Percentiles rank a stretch among this genome's conserved stretches.
phyloP scores from a whole-genome alignment of 2,113 vertebrate genomes.

The Dryoscopus gambensis region DNA sequence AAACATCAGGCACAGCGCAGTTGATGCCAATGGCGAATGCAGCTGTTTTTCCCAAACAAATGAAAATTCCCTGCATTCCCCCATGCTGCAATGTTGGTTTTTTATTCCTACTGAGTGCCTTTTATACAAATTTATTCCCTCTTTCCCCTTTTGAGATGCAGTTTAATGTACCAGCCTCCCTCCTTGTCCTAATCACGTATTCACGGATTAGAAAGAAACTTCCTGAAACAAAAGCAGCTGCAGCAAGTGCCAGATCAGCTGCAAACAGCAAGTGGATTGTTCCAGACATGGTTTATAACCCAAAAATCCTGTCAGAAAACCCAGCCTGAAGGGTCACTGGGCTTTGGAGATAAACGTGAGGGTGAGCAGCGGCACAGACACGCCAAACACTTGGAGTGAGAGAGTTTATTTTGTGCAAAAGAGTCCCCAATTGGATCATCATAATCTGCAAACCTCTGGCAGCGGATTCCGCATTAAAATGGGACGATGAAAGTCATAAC shows the following conservation, averaged over 20 bases:
- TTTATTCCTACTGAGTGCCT: not conserved
- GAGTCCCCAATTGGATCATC: not conserved
- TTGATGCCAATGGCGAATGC: not conserved
- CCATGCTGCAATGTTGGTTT: fast-evolving
- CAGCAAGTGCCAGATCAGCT: not conserved
- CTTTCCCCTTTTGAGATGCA: not conserved
- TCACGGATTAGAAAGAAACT: not conserved
- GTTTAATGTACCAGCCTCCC: not conserved
- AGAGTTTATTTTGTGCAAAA: not conserved
- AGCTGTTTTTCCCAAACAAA: not conserved
- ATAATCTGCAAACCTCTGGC: not conserved
- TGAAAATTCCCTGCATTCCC: not conserved
- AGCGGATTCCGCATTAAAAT: not conserved
- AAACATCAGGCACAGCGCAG: fast-evolving
- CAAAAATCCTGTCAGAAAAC: not conserved
- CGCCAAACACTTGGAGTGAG: not conserved
- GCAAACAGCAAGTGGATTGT: not conserved
- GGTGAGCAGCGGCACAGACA: not conserved
- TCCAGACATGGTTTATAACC: not conserved
- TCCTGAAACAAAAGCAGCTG: not conserved
- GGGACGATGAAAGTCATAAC: not conserved
- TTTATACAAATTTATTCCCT: not conserved
- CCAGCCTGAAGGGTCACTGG: not conserved
- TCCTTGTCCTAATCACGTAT: not conserved
- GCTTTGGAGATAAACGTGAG: not conserved